Evolutionary conservation across 2,888 invertebrate species (phyloP), one percentile per base, ranked within the genome.

Genomic region (Drosophila seclusa): DNA sequence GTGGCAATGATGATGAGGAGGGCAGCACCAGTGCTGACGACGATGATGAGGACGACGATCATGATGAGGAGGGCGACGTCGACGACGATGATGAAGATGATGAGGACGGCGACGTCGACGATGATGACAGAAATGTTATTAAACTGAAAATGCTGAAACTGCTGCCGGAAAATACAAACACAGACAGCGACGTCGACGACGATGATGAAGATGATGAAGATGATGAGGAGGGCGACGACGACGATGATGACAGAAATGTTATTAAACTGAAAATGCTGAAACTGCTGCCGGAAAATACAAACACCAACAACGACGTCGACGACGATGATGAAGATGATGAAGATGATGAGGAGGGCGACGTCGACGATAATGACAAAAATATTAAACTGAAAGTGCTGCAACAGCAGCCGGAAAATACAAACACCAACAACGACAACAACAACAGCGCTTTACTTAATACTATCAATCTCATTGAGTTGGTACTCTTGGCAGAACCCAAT

Each of bases 1-100:
- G 45, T 18, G 78, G 74, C 8, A 70, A 65, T n/a, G 85, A 69
- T 16, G 84, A 80, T 10, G 79, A 87, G 27, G 78, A 61, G 16
- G 66, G 45, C n/a, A 66, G 40, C 32, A 67, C n/a, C 21, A 66
- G 45, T 31, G 69, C 27, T 10, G 83, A 71, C 11, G 76, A 60
- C n/a, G 80, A 74, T 16, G 80, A 57, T 4, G 80, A 77, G 7
- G 78, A 73, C 4, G 74, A 74, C 6, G 79, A 76, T 6, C 81
- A 78, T 7, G 80, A 70, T 16, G 76, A 69, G 1, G 68, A 53
- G 11, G 83, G 67, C 13, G 66, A 45, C n/a, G 75, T 68, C 4
- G 80, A 63, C 7, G 79, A 72, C 0, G 87, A 75, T 1, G 80
- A 67, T 0, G 75, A 68, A 0, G 84, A 74, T 18, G 82, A 80